phyloP scores from a whole-genome alignment of 2,888 invertebrate genomes.

The Meloe dianella region DNA sequence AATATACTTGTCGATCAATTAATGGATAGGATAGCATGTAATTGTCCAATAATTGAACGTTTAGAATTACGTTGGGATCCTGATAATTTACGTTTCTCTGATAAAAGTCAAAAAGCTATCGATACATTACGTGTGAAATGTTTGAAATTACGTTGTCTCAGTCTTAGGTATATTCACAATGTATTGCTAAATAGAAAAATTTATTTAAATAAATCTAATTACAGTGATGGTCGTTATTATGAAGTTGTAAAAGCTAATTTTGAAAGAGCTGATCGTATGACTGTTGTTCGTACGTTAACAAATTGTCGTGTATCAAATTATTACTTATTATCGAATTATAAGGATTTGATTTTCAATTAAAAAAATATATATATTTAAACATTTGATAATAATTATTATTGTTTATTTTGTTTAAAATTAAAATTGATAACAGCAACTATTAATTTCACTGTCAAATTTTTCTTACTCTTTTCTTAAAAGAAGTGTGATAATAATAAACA shows the following conservation, averaged over 20 bases:
- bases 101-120: slow-evolving; percentile 99
- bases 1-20: slow-evolving; percentile 98
- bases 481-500: slow-evolving; percentile 3
- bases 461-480: background rate
- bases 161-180: slow-evolving; percentile 75
- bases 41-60: slow-evolving; percentile 86
- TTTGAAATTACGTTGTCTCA: slow-evolving; percentile 88
- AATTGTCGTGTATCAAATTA: slow-evolving; percentile 95
- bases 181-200: background rate
- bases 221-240: slow-evolving; percentile 97
- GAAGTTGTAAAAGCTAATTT: slow-evolving; percentile 99
- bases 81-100: slow-evolving; percentile 96
- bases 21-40: slow-evolving; percentile 96
- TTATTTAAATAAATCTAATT: slow-evolving; percentile 32
- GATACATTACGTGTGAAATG: slow-evolving; percentile 96
- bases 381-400: slow-evolving; percentile 28
- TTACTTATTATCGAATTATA: slow-evolving; percentile 90
- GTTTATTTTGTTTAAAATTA: slow-evolving; percentile 32
- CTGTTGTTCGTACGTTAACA: slow-evolving; percentile 95
- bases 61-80: slow-evolving; percentile 98
- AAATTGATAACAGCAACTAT: slow-evolving; percentile 15
- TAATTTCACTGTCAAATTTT: slow-evolving; percentile 22
- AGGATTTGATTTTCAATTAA: slow-evolving; percentile 90
- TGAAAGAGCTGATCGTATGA: slow-evolving; percentile 94
- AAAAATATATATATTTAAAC: too few species aligned